Evolutionary conservation across 2,888 invertebrate genomes (phyloP), one percentile per base, ranked within the genome.

Genomic region (Adineta ricciae): DNA sequence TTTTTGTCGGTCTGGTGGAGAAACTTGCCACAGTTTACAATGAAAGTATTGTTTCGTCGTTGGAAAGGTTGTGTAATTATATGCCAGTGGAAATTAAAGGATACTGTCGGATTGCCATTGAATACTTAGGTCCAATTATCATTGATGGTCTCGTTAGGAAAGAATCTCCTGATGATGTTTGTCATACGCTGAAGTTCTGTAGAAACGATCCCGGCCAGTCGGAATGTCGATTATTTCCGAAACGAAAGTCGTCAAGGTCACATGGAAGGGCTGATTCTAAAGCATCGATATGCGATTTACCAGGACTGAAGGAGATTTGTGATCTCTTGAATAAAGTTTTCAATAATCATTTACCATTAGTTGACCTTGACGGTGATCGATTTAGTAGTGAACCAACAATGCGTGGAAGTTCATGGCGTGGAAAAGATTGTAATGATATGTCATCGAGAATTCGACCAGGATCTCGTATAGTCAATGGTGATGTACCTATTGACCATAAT

Each of bases 401-500:
- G 11, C 87, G 89, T 50, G 90, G 90, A 8, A 86, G 88, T 27
- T 87, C 88, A 5, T 90, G 90, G 90, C 84, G 89, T 83, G 90
- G 90, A 16, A 88, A 88, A 86, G 90, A 90, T 86, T 90, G 90
- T 86, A 86, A 88, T 85, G 89, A 89, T 86, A 49, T 83, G 9
- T 86, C 86, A 9, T 46, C 78, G 24, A 64, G 64, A 9, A 78
- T 88, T 14, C 88, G 89, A 85, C 89, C 90, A 32, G 90, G 90
- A 7, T 87, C 88, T 8, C 88, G 86, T 84, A 88, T 90, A 14
- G 73, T 88, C 16, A 85, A 88, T 84, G 87, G 86, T 27, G 91
- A 91, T 86, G 86, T 85, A 9, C 46, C 87, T 7, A 56, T 84
- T n/a, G 91, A 91, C 87, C 89, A 89, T 19, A 91, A 91, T 87